Evolutionary conservation across 2,888 invertebrate genomes (phyloP), one percentile per base, ranked within the genome.

Genomic region (Polietes domitor): DNA sequence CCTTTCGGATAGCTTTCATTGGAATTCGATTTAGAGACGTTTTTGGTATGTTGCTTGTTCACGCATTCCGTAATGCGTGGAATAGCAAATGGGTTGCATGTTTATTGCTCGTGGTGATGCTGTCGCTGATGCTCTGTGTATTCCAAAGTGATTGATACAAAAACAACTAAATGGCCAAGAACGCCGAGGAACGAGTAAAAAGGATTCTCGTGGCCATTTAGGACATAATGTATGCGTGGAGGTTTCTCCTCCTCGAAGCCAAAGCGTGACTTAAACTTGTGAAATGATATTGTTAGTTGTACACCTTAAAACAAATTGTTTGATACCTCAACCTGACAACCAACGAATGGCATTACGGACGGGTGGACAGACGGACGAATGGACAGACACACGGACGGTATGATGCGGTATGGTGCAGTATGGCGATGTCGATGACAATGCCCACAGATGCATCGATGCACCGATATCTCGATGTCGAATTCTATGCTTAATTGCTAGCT

Each of bases 281-380:
- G 89, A 90, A 91, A 88, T 89, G 88, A 84, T 81, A 81, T 84
- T 84, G 89, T 89, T 89, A 89, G 90, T 90, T 89, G 87, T 81
- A 88, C 89, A 88, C 87, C 87, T 89, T 88, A 87, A 87, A 88
- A 90, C 91, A 90, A 90, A 90, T 90, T 90, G 89, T 87, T 91
- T 90, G 88, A 90, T 91, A 89, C 91, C 89, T 90, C 82, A 77
- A 72, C 65, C 58, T 77, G 80, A 80, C 79, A 75, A 68, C 19
- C 76, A 24, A 19, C 68, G 37, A 79, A 41, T 43, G 26, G 21
- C 17, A 83, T n/a, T 17, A 21, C 17, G 26, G 15, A 43, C 0
- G 32, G 63, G 10, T n/a, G 6, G 43, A 43, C 58, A 43, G 50
- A 77, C 32, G 28, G 71, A 82, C 71, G 74, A 41, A 76, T 73